Percentiles rank a stretch among this genome's conserved stretches.
Conservation (phyloP, 1,140 invertebrate genomes). For the Zaprionus tsacasi region DNA sequence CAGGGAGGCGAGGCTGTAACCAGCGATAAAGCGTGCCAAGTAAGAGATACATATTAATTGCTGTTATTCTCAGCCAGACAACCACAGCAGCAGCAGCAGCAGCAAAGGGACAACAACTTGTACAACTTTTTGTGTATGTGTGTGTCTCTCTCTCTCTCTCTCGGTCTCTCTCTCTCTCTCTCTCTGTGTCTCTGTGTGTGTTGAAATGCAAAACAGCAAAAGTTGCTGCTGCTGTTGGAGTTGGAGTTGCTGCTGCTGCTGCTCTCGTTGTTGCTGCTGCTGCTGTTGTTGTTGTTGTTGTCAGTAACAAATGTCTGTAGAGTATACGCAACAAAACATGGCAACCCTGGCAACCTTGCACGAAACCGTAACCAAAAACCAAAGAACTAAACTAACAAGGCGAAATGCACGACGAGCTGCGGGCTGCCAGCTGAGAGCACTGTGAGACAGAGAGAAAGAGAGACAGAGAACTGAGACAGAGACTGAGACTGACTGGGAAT, state of each 20-base stretch:
- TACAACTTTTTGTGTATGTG: constrained; percentile 53
- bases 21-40: constrained; percentile 74
- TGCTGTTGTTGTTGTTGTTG: constrained; percentile 24
- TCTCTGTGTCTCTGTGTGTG: too few species aligned
- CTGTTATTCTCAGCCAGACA: constrained; percentile 41
- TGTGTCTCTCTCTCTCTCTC: too few species aligned
- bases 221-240: constrained; percentile 30
- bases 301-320: constrained; percentile 43
- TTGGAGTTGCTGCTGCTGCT: constrained; percentile 22
- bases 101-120: constrained; percentile 36
- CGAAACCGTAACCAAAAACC: constrained; percentile 36
- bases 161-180: too few species aligned
- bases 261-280: too few species aligned
- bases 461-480: neutral
- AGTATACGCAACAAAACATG: constrained; percentile 33
- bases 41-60: constrained; percentile 81
- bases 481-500: constrained; percentile 14
- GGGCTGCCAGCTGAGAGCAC: constrained; percentile 2
- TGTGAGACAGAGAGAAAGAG: too few species aligned
- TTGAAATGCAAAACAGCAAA: constrained; percentile 78
- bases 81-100: constrained; percentile 9
- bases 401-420: constrained; percentile 25
- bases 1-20: neutral
- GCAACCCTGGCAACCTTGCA: constrained; percentile 8
- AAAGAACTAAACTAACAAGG: constrained; percentile 53